These are phyloP conservation scores for Steromphala cineraria DNA, from an alignment of 2,888 invertebrate species.

Conservation along the genomic window DNA sequence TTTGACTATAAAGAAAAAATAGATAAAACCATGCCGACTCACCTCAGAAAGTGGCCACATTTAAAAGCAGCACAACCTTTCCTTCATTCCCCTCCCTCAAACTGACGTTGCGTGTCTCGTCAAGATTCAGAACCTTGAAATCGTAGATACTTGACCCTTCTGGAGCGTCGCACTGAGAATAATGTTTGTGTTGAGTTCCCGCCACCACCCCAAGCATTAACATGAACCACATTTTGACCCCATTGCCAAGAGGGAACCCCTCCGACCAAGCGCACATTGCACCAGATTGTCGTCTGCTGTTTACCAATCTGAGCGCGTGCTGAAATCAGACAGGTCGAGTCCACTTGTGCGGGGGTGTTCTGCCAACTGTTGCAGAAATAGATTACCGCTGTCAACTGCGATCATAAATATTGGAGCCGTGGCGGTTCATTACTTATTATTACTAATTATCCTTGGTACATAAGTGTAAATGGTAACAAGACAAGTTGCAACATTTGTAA, in stretches of 20 bases:
- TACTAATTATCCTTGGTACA: no score
- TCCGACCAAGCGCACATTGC: background rate
- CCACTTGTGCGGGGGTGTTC: background rate
- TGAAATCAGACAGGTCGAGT: no score
- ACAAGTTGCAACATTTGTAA: no score
- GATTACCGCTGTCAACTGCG: background rate
- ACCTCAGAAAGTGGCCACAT: conserved; percentile 27
- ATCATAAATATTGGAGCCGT: background rate
- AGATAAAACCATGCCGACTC: background rate
- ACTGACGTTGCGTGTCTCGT: background rate
- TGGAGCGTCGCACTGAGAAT: background rate
- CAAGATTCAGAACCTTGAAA: background rate
- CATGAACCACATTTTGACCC: background rate
- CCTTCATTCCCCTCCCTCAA: background rate
- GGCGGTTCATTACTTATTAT: no score
- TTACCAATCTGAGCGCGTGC: no score
- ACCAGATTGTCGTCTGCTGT: background rate
- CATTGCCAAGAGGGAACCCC: no score
- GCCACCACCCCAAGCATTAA: background rate
- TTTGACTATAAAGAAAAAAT: background rate
- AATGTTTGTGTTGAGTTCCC: background rate
- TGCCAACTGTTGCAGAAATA: background rate
- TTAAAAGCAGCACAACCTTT: conserved; percentile 3
- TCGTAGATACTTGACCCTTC: background rate
- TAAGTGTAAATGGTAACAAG: no score